phyloP scores from a whole-genome alignment of 1,140 invertebrate species.

The Bicyclus anynana region DNA sequence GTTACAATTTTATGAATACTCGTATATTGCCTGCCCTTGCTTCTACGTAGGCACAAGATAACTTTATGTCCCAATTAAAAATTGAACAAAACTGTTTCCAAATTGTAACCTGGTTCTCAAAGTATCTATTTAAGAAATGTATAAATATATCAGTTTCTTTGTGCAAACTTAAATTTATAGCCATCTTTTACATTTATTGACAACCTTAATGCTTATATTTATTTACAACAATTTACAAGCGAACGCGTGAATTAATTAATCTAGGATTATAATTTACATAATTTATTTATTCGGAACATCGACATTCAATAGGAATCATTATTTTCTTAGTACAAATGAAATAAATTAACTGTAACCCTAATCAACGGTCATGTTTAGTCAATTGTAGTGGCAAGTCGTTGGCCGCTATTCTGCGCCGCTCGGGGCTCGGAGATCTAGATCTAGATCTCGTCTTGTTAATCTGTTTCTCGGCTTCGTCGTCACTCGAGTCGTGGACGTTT shows the following conservation, averaged over 20 bases:
- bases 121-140: not conserved
- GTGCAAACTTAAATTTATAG: slow-evolving; percentile 55
- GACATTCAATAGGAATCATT: slow-evolving; percentile 47
- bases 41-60: too few relatives aligned
- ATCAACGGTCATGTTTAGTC: slow-evolving; percentile 75
- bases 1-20: too few relatives aligned
- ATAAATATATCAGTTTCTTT: slow-evolving; percentile 44
- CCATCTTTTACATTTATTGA: slow-evolving; percentile 15
- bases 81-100: slow-evolving; percentile 5
- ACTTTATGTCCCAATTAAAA: slow-evolving; percentile 1
- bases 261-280: slow-evolving; percentile 61
- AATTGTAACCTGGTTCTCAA: not conserved
- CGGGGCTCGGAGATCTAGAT: slow-evolving; percentile 58
- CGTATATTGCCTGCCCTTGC: too few relatives aligned
- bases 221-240: slow-evolving; percentile 70
- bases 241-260: slow-evolving; percentile 54
- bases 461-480: slow-evolving; percentile 58
- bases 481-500: slow-evolving; percentile 82
- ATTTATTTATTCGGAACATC: slow-evolving; percentile 51
- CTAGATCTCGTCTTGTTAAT: slow-evolving; percentile 49
- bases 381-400: slow-evolving; percentile 71
- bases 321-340: slow-evolving; percentile 47
- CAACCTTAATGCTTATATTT: slow-evolving; percentile 51
- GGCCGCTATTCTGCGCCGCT: slow-evolving; percentile 41
- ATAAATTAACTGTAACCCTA: slow-evolving; percentile 40